Percentiles rank a stretch among this genome's conserved stretches.
phyloP scores from a whole-genome alignment of 37 sponge, comb jelly and placozoan species.

The Lycopodina hypogea region DNA sequence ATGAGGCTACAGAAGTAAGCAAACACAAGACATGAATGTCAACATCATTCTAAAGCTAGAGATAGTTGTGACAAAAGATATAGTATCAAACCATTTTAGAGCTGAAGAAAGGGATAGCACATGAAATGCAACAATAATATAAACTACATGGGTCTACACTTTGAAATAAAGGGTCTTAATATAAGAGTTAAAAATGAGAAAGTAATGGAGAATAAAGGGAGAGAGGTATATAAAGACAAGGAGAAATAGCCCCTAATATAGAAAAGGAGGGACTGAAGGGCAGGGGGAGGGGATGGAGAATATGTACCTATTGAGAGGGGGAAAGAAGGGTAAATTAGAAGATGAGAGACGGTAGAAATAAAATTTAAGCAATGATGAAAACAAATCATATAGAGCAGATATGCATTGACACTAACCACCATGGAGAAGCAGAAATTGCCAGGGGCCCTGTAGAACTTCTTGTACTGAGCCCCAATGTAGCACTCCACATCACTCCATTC shows the following conservation, averaged over 20 bases:
- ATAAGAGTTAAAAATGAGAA: neutral
- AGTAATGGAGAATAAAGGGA: constrained; percentile 2
- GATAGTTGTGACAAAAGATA: neutral
- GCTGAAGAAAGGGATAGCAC: neutral
- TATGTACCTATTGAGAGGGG: too few species aligned
- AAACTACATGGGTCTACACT: neutral
- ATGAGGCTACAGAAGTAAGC: constrained; percentile 32
- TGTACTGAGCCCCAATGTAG: constrained; percentile 69
- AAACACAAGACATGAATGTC: neutral
- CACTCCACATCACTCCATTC: constrained; percentile 77
- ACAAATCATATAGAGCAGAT: too few species aligned
- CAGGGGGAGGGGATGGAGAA: too few species aligned
- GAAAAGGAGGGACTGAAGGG: too few species aligned
- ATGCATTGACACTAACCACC: constrained; percentile 63
- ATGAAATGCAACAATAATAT: too few species aligned
- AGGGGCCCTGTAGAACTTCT: constrained; percentile 78
- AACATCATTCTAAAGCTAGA: neutral
- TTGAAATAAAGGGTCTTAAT: neutral
- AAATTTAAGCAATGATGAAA: neutral
- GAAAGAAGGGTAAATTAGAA: too few species aligned
- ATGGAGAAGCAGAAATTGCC: constrained; percentile 71
- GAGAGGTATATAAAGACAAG: neutral
- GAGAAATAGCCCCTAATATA: too few species aligned
- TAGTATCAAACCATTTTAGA: neutral
- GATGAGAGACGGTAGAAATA: neutral